Conservation (phyloP, 2,113 vertebrate species). For the Microtus pennsylvanicus region DNA sequence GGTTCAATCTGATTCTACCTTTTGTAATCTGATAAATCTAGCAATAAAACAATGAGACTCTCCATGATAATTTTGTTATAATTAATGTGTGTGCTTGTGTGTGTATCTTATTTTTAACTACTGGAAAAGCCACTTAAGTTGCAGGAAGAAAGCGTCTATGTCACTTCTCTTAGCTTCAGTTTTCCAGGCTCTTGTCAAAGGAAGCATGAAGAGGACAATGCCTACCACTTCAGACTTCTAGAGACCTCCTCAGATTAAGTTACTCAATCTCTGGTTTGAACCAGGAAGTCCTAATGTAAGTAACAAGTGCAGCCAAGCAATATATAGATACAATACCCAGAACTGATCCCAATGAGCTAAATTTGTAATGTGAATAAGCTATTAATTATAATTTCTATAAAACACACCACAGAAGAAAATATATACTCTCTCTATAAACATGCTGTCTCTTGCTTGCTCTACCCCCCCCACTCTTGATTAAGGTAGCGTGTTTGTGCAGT, state of each 20-base stretch:
- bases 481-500: no score
- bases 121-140: neutral
- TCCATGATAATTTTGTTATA: neutral
- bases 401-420: slow-evolving; percentile 12
- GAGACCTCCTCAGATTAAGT: slow-evolving; percentile 19
- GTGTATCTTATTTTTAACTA: slow-evolving; percentile 10
- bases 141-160: neutral
- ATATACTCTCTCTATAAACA: neutral
- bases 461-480: no score
- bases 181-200: slow-evolving; percentile 26
- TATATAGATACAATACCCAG: neutral
- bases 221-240: slow-evolving; percentile 33
- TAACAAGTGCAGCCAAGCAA: neutral
- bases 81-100: neutral
- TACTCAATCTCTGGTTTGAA: slow-evolving; percentile 28
- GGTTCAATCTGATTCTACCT: slow-evolving; percentile 1
- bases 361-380: neutral
- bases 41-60: neutral
- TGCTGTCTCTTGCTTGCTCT: neutral
- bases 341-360: neutral
- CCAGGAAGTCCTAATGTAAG: neutral
- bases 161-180: neutral
- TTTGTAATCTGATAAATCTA: slow-evolving; percentile 21
- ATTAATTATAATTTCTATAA: slow-evolving; percentile 39
- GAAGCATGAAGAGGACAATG: neutral